Evolutionary conservation across 1,140 invertebrate genomes (phyloP).

Genomic region (Drosophila ficusphila): DNA sequence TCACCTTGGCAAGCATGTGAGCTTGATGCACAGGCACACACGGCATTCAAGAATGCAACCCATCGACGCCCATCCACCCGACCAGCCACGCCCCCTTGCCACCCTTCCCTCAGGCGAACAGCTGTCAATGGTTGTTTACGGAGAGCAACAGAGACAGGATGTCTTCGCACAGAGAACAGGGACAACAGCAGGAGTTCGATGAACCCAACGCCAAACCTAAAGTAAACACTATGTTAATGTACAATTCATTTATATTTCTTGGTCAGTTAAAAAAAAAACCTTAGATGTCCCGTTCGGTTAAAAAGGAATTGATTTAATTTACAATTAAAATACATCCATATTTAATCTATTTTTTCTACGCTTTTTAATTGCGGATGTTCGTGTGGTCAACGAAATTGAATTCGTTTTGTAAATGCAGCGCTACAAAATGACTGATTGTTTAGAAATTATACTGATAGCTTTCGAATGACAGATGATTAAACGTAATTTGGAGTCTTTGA

Average conservation of each 20-base stretch:
- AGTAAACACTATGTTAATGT: conserved; percentile 4
- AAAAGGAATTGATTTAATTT: conserved; percentile 6
- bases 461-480: conserved; percentile 12
- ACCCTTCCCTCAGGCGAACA: conserved; percentile 2
- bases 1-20: conserved; percentile 32
- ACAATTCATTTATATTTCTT: conserved; percentile 17
- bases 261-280: conserved; percentile 2
- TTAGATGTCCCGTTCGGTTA: not conserved
- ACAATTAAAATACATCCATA: conserved; percentile 22
- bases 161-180: not conserved
- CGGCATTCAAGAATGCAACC: not conserved
- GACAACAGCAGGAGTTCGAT: not conserved
- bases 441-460: conserved; percentile 21
- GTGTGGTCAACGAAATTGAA: conserved; percentile 4
- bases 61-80: not conserved
- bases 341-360: conserved; percentile 3
- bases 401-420: conserved; percentile 9
- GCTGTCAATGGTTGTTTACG: conserved; percentile 36
- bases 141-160: not conserved
- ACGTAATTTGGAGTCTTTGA: conserved; percentile 11
- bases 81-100: not conserved
- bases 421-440: conserved; percentile 9
- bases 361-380: not conserved
- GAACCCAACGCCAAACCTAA: conserved; percentile 20
- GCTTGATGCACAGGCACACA: conserved; percentile 4